Percentiles rank a stretch among this genome's conserved stretches.
These are phyloP conservation scores for Pogonus chalceus DNA, from an alignment of 1,140 invertebrate species.

Conservation along the genomic window DNA sequence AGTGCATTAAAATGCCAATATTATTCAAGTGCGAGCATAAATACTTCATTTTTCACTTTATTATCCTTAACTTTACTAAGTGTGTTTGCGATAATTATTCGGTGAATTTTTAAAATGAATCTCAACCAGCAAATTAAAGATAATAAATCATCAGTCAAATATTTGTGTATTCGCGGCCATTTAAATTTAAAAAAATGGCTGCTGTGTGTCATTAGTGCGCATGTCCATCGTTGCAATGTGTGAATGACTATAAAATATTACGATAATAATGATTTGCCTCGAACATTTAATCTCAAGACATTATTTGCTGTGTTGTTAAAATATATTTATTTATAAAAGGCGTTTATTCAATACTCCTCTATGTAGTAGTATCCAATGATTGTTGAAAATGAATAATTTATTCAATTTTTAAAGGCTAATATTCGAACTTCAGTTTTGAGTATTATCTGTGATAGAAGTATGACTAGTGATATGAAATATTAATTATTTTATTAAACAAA, in stretches of 20 bases:
- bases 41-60: background rate
- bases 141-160: too few relatives aligned
- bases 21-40: background rate
- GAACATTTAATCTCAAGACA: too few relatives aligned
- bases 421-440: background rate
- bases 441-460: constrained; percentile 4
- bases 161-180: too few relatives aligned
- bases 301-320: too few relatives aligned
- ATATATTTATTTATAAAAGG: too few relatives aligned
- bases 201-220: too few relatives aligned
- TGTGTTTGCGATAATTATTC: background rate
- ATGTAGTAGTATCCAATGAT: background rate
- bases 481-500: constrained; percentile 6
- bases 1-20: background rate
- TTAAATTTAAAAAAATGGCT: too few relatives aligned
- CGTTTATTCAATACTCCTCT: background rate
- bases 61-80: background rate
- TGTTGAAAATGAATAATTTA: background rate
- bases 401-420: background rate
- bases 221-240: too few relatives aligned
- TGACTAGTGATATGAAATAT: background rate
- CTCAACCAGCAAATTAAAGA: too few relatives aligned
- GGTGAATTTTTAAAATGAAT: background rate
- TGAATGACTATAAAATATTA: too few relatives aligned
- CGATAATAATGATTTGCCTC: too few relatives aligned